Percentiles rank a stretch among this genome's conserved stretches.
Conservation (phyloP, 2,113 vertebrate species). For the Myrmecobius fasciatus region DNA sequence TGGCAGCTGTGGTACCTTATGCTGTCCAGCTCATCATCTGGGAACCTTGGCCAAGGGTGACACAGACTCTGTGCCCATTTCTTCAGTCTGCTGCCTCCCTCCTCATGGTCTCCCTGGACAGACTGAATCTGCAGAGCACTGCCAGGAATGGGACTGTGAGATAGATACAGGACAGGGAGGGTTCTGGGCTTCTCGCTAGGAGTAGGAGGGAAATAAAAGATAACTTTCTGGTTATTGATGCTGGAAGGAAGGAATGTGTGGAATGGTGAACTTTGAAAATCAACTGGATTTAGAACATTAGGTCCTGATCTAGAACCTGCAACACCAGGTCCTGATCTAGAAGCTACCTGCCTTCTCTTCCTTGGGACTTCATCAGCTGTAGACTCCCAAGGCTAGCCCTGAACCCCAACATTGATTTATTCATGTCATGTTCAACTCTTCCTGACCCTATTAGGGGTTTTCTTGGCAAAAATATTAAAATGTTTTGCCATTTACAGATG, state of each 20-base stretch:
- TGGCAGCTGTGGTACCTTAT: slow-evolving; percentile 44
- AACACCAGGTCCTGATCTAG: background rate
- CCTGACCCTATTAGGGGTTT: background rate
- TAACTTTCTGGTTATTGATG: background rate
- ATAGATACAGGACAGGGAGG: background rate
- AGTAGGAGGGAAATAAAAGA: background rate
- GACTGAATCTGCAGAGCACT: background rate
- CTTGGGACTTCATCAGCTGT: slow-evolving; percentile 10
- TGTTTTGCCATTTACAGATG: background rate
- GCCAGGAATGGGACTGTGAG: background rate
- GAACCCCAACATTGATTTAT: background rate
- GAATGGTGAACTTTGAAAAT: background rate
- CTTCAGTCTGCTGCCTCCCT: background rate
- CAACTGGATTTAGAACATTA: background rate
- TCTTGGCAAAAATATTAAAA: background rate
- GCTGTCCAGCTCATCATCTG: slow-evolving; percentile 11
- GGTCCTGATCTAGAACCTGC: no score
- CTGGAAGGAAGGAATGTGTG: background rate
- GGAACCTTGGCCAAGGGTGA: slow-evolving; percentile 31
- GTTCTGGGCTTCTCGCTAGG: background rate
- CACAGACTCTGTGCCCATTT: slow-evolving; percentile 19
- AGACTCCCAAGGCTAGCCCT: background rate
- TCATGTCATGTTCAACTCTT: no score
- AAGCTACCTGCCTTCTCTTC: background rate
- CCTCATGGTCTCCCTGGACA: background rate